Conservation (phyloP, 2,797 vertebrate genomes). For the Pseudomugil tenellus region DNA sequence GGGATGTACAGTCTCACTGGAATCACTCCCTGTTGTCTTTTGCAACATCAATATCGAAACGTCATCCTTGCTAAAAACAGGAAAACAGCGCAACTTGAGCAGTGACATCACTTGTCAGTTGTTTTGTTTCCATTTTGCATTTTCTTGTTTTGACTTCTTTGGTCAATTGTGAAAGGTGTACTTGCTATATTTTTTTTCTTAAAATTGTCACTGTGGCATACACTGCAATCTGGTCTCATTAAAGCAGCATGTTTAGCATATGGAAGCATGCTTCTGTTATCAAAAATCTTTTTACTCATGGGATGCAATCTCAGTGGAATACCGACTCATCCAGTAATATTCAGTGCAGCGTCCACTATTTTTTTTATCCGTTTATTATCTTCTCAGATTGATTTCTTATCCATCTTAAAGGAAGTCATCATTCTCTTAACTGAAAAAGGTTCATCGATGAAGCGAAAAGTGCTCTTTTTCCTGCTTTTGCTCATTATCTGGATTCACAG, state of each 20-base stretch:
- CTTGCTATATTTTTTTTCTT: conserved; percentile 23
- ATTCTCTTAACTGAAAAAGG: conserved; percentile 38
- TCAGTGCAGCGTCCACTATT: conserved; percentile 7
- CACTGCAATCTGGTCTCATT: conserved; percentile 12
- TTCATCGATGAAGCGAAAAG: conserved; percentile 69
- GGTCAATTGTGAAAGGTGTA: conserved; percentile 27
- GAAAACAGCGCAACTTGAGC: conserved; percentile 14
- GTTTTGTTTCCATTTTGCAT: conserved; percentile 34
- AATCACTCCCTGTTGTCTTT: conserved; percentile 62
- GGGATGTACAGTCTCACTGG: conserved; percentile 50
- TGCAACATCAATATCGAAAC: conserved; percentile 51
- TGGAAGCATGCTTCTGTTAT: conserved; percentile 61
- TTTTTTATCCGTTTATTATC: conserved; percentile 39
- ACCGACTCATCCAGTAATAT: conserved; percentile 12
- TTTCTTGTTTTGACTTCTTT: conserved; percentile 44
- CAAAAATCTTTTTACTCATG: conserved; percentile 40
- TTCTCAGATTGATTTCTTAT: conserved; percentile 55
- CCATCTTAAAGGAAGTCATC: conserved; percentile 23
- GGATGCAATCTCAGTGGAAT: conserved; percentile 7
- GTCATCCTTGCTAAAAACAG: conserved; percentile 31
- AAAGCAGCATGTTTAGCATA: conserved; percentile 46
- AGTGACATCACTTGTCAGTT: conserved; percentile 21
- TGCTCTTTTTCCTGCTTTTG: conserved; percentile 61
- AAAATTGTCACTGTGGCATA: conserved; percentile 27
- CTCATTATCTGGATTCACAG: conserved; percentile 77